Evolutionary conservation across 2,888 invertebrate genomes (phyloP), one percentile per base, ranked within the genome.

Genomic region (Isotomurus palustris): DNA sequence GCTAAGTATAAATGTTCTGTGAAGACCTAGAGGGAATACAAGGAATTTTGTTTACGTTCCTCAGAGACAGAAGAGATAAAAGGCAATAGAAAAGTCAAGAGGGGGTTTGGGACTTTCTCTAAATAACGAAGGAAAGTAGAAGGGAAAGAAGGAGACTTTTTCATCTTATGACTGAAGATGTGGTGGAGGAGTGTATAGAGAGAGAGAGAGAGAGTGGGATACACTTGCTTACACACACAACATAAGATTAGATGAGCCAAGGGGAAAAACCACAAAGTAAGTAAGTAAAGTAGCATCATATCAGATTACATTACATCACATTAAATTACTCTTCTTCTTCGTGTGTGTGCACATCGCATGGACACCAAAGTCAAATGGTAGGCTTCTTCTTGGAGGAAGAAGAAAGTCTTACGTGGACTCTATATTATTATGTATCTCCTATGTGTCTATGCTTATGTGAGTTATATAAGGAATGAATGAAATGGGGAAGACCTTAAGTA

Each of bases 281-380:
- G 53, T 55, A 49, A 47, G 55, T 53, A 50, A 55, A 49, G 58
- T 53, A 53, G 56, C 48, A 57, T 56, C 58, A 44, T 51, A 50
- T 56, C 56, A 59, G 53, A 64, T 64, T 61, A 64, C 61, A 61
- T 64, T 61, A 64, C 60, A 60, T 64, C 59, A 64, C 61, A 64
- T 64, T 61, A 64, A 61, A 64, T 64, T 64, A 64, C 59, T 53
- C 43, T 50, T 10, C 44, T 45, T 32, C 38, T 36, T 22, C 21
- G 24, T 35, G 49, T 29, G 17, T 40, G 22, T 22, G 17, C n/a
- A n/a, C n/a, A n/a, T n/a, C n/a, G n/a, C n/a, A n/a, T n/a, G n/a
- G n/a, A n/a, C n/a, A n/a, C n/a, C n/a, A n/a, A n/a, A n/a, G n/a
- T n/a, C n/a, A n/a, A n/a, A n/a, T n/a, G n/a, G n/a, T n/a, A n/a